Conservation (phyloP, 2,113 vertebrate species). For the Grammatotria lemairii region DNA sequence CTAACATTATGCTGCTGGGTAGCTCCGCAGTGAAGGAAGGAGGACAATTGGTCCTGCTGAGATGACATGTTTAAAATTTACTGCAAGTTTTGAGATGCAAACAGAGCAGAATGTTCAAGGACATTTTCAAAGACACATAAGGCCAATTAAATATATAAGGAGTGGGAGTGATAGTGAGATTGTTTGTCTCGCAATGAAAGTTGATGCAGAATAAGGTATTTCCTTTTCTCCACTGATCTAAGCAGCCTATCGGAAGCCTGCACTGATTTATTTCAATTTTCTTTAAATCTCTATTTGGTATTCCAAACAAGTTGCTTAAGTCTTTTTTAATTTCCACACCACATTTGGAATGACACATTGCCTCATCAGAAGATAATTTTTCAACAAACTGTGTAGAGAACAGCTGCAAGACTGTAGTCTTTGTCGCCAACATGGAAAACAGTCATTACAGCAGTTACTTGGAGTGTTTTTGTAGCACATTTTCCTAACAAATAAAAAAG, state of each 20-base stretch:
- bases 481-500: background rate
- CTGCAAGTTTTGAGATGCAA: constrained; percentile 25
- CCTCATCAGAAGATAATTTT: constrained; percentile 28
- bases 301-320: background rate
- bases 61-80: constrained; percentile 21
- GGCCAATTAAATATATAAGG: constrained; percentile 5
- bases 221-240: background rate
- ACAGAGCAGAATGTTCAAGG: background rate
- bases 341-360: background rate
- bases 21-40: background rate
- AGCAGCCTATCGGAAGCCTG: background rate
- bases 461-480: background rate
- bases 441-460: constrained; percentile 11
- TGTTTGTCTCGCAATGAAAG: constrained; percentile 8
- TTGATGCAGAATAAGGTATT: background rate
- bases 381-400: background rate
- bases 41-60: background rate
- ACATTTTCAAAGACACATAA: constrained; percentile 20
- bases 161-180: background rate
- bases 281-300: constrained; percentile 5
- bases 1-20: background rate
- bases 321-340: constrained; percentile 9
- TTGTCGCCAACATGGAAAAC: background rate
- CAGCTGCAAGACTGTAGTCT: constrained; percentile 14
- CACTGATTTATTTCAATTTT: background rate